A percentile compares a stretch with the other conserved stretches of the same genome.
Conservation (phyloP, 2,113 vertebrate species). For the Atrichornis clamosus region DNA sequence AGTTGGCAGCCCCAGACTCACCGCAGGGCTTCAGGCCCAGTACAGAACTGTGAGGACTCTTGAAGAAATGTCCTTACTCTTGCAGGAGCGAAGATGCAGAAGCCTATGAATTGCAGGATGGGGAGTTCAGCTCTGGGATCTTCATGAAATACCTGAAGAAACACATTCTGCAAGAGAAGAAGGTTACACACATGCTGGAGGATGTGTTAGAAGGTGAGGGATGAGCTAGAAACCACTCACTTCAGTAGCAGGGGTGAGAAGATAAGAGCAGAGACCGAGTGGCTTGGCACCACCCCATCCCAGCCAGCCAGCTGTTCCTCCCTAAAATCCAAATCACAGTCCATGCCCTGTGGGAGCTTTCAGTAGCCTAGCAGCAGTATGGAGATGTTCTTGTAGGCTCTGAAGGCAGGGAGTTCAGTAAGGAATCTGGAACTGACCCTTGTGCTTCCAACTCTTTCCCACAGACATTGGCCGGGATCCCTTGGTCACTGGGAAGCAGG, state of each 20-base stretch:
- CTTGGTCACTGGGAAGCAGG: constrained; percentile 82
- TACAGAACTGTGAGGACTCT: background rate
- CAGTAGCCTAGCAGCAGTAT: background rate
- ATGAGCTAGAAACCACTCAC: background rate
- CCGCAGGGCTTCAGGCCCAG: background rate
- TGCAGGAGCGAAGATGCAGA: constrained; percentile 85
- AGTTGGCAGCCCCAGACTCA: background rate
- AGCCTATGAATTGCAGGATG: constrained; percentile 86
- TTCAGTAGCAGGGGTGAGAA: background rate
- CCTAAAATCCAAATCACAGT: background rate
- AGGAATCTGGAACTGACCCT: background rate
- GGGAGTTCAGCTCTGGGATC: constrained; percentile 84
- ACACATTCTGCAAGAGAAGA: constrained; percentile 79
- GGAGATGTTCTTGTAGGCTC: background rate
- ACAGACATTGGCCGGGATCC: constrained; percentile 82
- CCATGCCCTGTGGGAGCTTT: background rate
- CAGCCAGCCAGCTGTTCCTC: background rate
- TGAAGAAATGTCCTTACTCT: background rate
- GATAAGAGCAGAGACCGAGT: accelerated
- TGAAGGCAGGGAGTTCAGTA: background rate
- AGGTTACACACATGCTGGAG: constrained; percentile 85
- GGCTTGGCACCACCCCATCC: background rate
- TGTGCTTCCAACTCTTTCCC: background rate
- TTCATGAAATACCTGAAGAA: constrained; percentile 89
- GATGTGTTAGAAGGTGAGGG: constrained; percentile 82